A percentile compares a stretch with the other conserved stretches of the same genome.
phyloP scores from a whole-genome alignment of 2,797 vertebrate genomes.

The Eulemur albifrons region DNA sequence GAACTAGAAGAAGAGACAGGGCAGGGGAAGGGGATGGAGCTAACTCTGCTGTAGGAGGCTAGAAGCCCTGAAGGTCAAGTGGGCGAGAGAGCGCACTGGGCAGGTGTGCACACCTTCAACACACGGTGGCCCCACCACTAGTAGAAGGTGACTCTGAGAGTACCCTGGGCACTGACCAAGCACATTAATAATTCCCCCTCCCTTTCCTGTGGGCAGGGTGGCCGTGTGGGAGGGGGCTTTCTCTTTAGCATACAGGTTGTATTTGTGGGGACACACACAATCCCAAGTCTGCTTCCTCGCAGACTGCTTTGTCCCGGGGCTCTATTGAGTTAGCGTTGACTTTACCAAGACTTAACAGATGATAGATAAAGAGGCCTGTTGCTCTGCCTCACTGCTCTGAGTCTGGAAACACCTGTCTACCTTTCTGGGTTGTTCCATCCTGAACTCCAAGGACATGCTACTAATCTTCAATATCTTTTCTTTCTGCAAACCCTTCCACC shows the following conservation, averaged over 20 bases:
- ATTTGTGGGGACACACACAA: background rate
- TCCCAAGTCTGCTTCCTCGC: rapidly evolving
- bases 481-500: background rate
- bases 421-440: background rate
- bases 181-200: background rate
- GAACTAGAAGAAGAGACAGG: background rate
- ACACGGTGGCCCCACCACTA: background rate
- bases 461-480: background rate
- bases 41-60: background rate
- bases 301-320: background rate
- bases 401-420: background rate
- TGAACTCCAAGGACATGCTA: background rate
- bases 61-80: background rate
- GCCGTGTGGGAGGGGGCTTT: background rate
- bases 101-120: background rate
- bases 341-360: background rate
- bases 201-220: background rate
- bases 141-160: background rate
- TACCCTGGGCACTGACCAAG: background rate
- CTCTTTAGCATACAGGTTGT: background rate
- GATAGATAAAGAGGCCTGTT: background rate
- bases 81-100: background rate
- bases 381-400: background rate
- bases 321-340: rapidly evolving
- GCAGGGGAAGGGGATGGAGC: background rate